phyloP scores from a whole-genome alignment of 2,888 invertebrate genomes.

The Lasiommata megera region DNA sequence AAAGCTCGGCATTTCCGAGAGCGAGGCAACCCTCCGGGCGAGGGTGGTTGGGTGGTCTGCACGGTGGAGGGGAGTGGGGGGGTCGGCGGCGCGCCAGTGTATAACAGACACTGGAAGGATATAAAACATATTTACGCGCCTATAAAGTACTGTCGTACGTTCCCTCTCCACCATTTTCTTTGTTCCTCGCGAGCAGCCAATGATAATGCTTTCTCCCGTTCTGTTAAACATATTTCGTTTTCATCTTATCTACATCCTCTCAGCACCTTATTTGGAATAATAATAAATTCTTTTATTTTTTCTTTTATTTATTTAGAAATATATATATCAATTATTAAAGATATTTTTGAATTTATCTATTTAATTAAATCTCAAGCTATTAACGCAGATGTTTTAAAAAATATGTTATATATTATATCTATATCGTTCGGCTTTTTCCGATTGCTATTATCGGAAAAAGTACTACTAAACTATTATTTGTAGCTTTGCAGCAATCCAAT shows the following conservation, averaged over 20 bases:
- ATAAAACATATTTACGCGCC: conserved; percentile 82
- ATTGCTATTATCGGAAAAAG: no score
- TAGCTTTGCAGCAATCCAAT: no score
- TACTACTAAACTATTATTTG: no score
- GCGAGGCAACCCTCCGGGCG: conserved; percentile 71
- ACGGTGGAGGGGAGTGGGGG: conserved; percentile 43
- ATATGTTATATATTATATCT: no score
- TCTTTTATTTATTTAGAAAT: no score
- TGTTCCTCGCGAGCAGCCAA: conserved; percentile 79
- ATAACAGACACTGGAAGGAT: conserved; percentile 81
- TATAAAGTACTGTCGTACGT: conserved; percentile 81
- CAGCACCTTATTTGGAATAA: conserved; percentile 74
- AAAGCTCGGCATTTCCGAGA: conserved; percentile 82
- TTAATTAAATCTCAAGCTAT: no score
- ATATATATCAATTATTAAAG: no score
- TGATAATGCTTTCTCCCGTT: conserved; percentile 80
- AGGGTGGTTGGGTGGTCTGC: conserved; percentile 52
- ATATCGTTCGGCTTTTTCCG: no score
- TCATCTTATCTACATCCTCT: conserved; percentile 77
- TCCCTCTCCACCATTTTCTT: conserved; percentile 80
- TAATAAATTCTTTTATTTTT: no score
- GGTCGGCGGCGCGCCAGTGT: conserved; percentile 75
- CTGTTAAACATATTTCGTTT: conserved; percentile 79
- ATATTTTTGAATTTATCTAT: no score
- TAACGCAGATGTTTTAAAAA: no score